These are phyloP conservation scores for Phalera bucephala DNA, from an alignment of 2,888 invertebrate species.

Conservation along the genomic window DNA sequence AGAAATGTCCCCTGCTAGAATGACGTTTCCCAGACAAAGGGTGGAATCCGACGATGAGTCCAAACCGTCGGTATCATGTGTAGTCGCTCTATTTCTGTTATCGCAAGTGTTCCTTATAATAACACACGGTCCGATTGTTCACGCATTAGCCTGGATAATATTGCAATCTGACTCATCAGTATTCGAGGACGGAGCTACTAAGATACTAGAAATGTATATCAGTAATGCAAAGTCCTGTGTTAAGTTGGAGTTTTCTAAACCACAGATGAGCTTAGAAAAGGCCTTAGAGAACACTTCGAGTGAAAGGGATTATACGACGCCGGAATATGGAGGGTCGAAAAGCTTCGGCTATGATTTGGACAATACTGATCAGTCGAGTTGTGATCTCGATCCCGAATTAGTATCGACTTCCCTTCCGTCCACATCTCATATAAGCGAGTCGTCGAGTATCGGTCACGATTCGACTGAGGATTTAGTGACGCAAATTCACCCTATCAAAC, in stretches of 20 bases:
- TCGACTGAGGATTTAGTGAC: constrained; percentile 76
- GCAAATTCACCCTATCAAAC: constrained; percentile 55
- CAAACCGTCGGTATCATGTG: constrained; percentile 92
- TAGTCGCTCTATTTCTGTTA: constrained; percentile 94
- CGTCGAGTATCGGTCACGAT: constrained; percentile 73
- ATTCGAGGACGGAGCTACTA: constrained; percentile 87
- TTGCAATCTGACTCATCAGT: constrained; percentile 91
- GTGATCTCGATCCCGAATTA: constrained; percentile 76
- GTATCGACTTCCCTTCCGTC: constrained; percentile 77
- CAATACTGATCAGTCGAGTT: constrained; percentile 74
- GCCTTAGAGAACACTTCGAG: constrained; percentile 83
- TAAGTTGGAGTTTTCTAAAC: constrained; percentile 86
- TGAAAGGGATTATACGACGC: constrained; percentile 73
- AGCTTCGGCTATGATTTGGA: constrained; percentile 59
- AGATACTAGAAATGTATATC: constrained; percentile 86
- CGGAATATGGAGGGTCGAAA: constrained; percentile 65
- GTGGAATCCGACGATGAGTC: constrained; percentile 79
- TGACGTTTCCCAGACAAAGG: constrained; percentile 61
- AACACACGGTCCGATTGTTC: constrained; percentile 94
- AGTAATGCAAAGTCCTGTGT: constrained; percentile 81
- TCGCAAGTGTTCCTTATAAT: constrained; percentile 98
- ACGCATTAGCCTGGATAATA: constrained; percentile 94
- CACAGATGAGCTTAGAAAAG: constrained; percentile 89
- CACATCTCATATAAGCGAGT: constrained; percentile 78
- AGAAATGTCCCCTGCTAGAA: constrained; percentile 70